phyloP scores from a whole-genome alignment of 37 sponge, comb jelly and placozoan species.

The Cladorhizidae sp. region DNA sequence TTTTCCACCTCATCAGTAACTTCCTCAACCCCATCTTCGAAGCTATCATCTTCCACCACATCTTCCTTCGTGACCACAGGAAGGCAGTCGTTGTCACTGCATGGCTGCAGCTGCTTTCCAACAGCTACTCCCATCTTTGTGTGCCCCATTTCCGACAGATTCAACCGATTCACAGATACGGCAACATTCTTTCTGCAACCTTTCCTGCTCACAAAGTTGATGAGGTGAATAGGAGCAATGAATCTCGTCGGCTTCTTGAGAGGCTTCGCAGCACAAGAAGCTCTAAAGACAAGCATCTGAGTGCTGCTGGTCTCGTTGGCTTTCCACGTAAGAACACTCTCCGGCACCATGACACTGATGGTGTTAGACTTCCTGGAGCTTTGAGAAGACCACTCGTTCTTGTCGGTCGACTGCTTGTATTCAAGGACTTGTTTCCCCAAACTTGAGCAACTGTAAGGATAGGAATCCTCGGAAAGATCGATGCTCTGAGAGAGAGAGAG shows the following conservation, averaged over 20 bases:
- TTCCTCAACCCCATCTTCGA: too few relatives aligned
- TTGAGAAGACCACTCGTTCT: neutral
- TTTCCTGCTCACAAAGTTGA: slow-evolving; percentile 5
- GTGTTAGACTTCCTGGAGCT: neutral
- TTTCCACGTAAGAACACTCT: slow-evolving; percentile 47
- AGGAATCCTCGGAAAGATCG: neutral
- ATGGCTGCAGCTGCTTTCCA: neutral
- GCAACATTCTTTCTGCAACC: slow-evolving; percentile 2
- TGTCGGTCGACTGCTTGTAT: neutral
- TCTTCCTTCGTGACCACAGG: too few relatives aligned
- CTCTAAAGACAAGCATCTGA: slow-evolving; percentile 51
- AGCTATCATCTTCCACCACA: too few relatives aligned
- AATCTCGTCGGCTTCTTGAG: neutral
- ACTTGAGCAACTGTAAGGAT: slow-evolving; percentile 17
- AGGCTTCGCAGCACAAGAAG: neutral
- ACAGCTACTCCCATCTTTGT: neutral
- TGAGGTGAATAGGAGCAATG: neutral
- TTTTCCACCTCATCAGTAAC: too few relatives aligned
- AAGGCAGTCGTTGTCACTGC: too few relatives aligned
- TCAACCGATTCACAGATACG: slow-evolving; percentile 13
- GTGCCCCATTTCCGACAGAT: neutral
- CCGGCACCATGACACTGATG: slow-evolving; percentile 31
- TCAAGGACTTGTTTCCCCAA: slow-evolving; percentile 39
- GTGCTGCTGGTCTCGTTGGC: slow-evolving; percentile 6
- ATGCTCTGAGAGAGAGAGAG: neutral